phyloP scores from a whole-genome alignment of 2,797 vertebrate species.

The Sphenopsis melanotis region DNA sequence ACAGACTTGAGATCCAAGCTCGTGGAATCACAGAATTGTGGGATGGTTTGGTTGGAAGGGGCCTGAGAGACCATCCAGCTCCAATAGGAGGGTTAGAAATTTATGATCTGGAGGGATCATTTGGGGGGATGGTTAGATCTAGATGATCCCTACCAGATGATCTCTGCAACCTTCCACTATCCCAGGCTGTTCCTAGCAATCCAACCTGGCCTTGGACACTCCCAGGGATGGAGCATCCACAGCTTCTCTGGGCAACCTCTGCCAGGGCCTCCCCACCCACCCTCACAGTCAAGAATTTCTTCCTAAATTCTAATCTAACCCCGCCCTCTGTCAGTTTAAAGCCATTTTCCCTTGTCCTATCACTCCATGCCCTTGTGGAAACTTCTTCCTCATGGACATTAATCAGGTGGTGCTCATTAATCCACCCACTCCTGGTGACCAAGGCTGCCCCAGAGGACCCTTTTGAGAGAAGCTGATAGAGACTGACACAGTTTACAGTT shows the following conservation, averaged over 20 bases:
- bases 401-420: neutral
- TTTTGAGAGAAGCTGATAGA: neutral
- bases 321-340: neutral
- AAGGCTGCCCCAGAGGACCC: neutral
- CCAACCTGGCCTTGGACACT: accelerated
- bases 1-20: neutral
- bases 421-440: neutral
- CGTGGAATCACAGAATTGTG: neutral
- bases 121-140: neutral
- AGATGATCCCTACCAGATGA: neutral
- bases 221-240: neutral
- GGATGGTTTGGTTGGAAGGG: neutral
- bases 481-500: neutral
- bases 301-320: neutral
- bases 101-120: no score
- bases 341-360: neutral
- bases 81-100: neutral
- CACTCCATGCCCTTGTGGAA: neutral
- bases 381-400: neutral
- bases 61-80: neutral
- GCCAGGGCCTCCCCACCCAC: accelerated
- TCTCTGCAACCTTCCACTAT: neutral
- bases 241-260: neutral
- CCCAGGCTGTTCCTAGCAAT: neutral
- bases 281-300: neutral